Conservation (phyloP, 2,797 vertebrate genomes). For the Lindbergichthys nudifrons region DNA sequence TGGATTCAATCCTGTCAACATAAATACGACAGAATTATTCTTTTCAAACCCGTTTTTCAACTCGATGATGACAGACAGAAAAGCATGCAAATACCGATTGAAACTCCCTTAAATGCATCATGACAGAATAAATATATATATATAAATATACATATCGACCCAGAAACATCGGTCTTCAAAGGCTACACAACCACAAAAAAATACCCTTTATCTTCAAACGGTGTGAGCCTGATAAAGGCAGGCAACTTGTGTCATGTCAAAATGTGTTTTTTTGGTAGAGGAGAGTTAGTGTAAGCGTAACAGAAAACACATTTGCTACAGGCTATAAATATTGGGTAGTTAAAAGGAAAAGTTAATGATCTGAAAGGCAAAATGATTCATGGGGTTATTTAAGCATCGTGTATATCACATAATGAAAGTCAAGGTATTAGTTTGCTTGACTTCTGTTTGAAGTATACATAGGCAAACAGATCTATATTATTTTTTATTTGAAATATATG, state of each 20-base stretch:
- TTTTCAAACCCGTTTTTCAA: conserved; percentile 18
- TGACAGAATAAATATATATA: conserved; percentile 29
- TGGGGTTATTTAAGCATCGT: neutral
- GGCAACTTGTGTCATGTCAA: conserved; percentile 12
- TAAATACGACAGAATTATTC: conserved; percentile 30
- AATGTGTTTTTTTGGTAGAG: neutral
- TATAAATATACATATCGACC: conserved; percentile 19
- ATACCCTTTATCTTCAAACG: conserved; percentile 28
- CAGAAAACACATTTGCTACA: neutral
- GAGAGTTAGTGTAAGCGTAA: neutral
- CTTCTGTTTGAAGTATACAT: neutral
- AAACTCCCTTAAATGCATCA: conserved; percentile 28
- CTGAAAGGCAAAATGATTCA: neutral
- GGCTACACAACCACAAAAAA: neutral
- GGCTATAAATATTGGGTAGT: neutral
- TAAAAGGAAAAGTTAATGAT: neutral
- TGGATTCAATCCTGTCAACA: conserved; percentile 21
- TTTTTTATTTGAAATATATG: neutral
- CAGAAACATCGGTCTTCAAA: conserved; percentile 42
- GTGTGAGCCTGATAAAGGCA: neutral
- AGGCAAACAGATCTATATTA: neutral
- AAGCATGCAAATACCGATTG: conserved; percentile 25
- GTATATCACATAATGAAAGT: neutral
- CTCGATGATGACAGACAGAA: conserved; percentile 9
- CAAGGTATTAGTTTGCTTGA: neutral